These are phyloP conservation scores for Pachliopta kotzebuea DNA, from an alignment of 2,888 invertebrate species.

Conservation along the genomic window DNA sequence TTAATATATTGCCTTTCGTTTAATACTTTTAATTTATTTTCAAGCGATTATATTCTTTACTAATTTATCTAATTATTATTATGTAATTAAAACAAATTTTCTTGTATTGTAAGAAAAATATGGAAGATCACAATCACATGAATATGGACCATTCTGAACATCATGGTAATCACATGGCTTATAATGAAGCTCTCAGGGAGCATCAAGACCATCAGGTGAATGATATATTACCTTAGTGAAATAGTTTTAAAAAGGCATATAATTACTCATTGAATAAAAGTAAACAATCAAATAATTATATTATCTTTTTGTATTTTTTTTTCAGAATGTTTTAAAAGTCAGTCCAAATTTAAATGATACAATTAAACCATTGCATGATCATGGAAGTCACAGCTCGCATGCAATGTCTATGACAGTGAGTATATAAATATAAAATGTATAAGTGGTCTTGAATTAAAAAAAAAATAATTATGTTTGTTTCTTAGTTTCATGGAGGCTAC, in stretches of 20 bases:
- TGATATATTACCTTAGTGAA: slow-evolving; percentile 36
- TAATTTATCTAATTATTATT: background rate
- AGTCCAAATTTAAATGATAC: slow-evolving; percentile 39
- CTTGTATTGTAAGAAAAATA: slow-evolving; percentile 35
- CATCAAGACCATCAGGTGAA: slow-evolving; percentile 42
- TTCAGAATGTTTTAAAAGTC: slow-evolving; percentile 47
- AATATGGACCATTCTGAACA: slow-evolving; percentile 47
- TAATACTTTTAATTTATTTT: background rate
- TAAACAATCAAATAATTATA: background rate
- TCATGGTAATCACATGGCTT: slow-evolving; percentile 40
- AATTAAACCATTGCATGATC: slow-evolving; percentile 36
- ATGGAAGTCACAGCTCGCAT: slow-evolving; percentile 34
- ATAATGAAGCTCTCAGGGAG: slow-evolving; percentile 40
- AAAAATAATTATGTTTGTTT: slow-evolving; percentile 49
- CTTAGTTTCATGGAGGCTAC: slow-evolving; percentile 90
- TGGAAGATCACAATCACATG: slow-evolving; percentile 39
- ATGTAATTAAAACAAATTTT: background rate
- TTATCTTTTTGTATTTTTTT: slow-evolving; percentile 25
- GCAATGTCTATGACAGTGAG: slow-evolving; percentile 63
- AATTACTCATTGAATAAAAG: background rate
- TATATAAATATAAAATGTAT: slow-evolving; percentile 4
- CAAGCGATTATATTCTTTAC: background rate
- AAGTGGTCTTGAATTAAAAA: background rate
- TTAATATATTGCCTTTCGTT: background rate
- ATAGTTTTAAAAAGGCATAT: background rate